Evolutionary conservation across 1,140 invertebrate species (phyloP), one percentile per base, ranked within the genome.

Genomic region (Drosophila busckii): DNA sequence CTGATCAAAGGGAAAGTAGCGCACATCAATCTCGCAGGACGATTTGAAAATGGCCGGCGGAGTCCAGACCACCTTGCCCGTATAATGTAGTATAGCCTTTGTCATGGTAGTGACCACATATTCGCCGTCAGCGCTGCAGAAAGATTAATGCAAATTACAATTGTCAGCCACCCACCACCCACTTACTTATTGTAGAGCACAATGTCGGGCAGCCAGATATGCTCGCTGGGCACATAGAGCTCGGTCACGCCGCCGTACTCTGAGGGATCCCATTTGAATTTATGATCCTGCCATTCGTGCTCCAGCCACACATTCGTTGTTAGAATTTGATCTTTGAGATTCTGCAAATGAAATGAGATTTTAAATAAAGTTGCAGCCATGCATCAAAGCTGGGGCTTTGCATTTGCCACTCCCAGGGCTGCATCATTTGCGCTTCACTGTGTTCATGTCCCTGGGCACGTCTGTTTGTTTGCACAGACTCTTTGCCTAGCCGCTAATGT

Each of bases 91-190:
- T 4, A 97, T 95, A 0, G 96, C 97, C 87, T 99, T 99, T 0
- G 97, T 98, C 96, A 98, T 98, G 1, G 97, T 97, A 4, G 96
- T 98, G 4, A 98, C 96, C 26, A 98, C 97, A 85, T 98, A 99
- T 82, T 98, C 97, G 4, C 98, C 97, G 88, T 99, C 97, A 50
- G 97, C 97, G 88, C 96, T 97, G 86, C 2, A 42, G 0, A 13
- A 19, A 20, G 12, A 4, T 7, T 10, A 34, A 34, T 34, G 31
- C 16, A 35, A 34, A 10, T 10, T 23, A 19, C 13, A 34, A n/a
- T 34, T n/a, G 9, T 2, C 4, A 22, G 3, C 23, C 7, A 15
- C 10, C 1, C 16, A 22, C 8, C 6, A 1, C 0, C 9, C 0
- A 90, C 92, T 91, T 89, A 96, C 95, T 98, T 98, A 90, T 98